A percentile compares a stretch with the other conserved stretches of the same genome.
phyloP scores from a whole-genome alignment of 30 jellyfish, hydroid and myxozoan species.

The Catostylus mosaicus region DNA sequence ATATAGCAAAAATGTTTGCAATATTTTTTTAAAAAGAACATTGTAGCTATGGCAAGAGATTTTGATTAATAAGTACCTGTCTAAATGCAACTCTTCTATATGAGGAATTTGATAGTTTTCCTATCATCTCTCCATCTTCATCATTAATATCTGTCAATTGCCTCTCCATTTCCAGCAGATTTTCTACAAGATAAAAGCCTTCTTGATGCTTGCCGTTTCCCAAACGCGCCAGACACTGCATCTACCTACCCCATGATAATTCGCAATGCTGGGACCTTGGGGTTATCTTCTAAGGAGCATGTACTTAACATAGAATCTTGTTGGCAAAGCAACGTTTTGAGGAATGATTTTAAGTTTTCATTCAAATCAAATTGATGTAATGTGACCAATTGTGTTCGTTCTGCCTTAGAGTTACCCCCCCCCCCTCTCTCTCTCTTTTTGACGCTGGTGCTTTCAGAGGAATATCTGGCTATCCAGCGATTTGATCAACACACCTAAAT shows the following conservation, averaged over 20 bases:
- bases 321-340: not conserved
- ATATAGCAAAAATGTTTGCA: too few relatives aligned
- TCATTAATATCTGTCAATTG: not conserved
- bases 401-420: too few relatives aligned
- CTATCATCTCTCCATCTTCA: not conserved
- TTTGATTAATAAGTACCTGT: not conserved
- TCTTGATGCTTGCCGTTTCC: not conserved
- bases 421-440: too few relatives aligned
- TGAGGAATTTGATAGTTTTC: not conserved
- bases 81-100: slow-evolving; percentile 7
- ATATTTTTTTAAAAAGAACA: too few relatives aligned
- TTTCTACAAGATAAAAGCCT: not conserved
- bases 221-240: not conserved
- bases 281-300: too few relatives aligned
- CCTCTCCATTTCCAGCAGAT: not conserved
- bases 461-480: too few relatives aligned
- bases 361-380: too few relatives aligned
- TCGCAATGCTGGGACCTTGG: not conserved
- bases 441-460: too few relatives aligned
- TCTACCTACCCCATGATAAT: not conserved
- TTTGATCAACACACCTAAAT: too few relatives aligned
- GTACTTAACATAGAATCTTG: not conserved
- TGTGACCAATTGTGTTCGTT: too few relatives aligned
- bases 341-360: too few relatives aligned
- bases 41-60: too few relatives aligned